Conservation (phyloP, 2,888 invertebrate genomes). For the Drosophila robusta region DNA sequence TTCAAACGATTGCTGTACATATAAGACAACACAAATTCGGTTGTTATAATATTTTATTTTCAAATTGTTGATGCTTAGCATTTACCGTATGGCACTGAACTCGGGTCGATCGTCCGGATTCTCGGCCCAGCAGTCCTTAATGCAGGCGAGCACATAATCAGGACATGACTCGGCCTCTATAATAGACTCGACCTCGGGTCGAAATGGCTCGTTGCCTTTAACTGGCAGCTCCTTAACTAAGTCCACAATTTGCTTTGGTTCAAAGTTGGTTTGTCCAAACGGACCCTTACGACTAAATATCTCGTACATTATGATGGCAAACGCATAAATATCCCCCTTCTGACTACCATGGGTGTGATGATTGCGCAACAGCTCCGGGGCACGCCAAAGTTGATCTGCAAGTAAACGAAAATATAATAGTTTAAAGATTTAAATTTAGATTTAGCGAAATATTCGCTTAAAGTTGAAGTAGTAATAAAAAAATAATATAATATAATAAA, state of each 20-base stretch:
- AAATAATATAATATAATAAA: too few species aligned
- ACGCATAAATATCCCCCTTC: slow-evolving; percentile 98
- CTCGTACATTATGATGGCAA: slow-evolving; percentile 97
- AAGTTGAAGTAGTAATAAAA: too few species aligned
- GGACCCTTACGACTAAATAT: slow-evolving; percentile 96
- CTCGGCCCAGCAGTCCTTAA: slow-evolving; percentile 96
- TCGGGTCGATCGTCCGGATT: slow-evolving; percentile 93
- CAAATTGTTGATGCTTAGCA: too few species aligned
- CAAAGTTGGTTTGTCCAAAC: slow-evolving; percentile 91
- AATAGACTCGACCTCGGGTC: slow-evolving; percentile 91
- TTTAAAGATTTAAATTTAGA: too few species aligned
- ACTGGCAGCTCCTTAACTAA: slow-evolving; percentile 90
- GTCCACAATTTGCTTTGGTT: slow-evolving; percentile 96
- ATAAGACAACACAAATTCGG: background rate
- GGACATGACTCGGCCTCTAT: slow-evolving; percentile 90
- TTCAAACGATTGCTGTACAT: slow-evolving; percentile 88
- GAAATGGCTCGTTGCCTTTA: slow-evolving; percentile 90
- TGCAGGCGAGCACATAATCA: slow-evolving; percentile 92
- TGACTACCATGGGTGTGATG: slow-evolving; percentile 92
- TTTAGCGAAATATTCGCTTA: background rate
- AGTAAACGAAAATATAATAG: background rate
- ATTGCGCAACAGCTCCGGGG: slow-evolving; percentile 95
- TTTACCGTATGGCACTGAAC: slow-evolving; percentile 90
- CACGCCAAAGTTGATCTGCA: slow-evolving; percentile 96
- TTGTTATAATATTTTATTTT: too few species aligned